These are phyloP conservation scores for Dicrurus megarhynchus DNA, from an alignment of 2,113 vertebrate species.

Conservation along the genomic window DNA sequence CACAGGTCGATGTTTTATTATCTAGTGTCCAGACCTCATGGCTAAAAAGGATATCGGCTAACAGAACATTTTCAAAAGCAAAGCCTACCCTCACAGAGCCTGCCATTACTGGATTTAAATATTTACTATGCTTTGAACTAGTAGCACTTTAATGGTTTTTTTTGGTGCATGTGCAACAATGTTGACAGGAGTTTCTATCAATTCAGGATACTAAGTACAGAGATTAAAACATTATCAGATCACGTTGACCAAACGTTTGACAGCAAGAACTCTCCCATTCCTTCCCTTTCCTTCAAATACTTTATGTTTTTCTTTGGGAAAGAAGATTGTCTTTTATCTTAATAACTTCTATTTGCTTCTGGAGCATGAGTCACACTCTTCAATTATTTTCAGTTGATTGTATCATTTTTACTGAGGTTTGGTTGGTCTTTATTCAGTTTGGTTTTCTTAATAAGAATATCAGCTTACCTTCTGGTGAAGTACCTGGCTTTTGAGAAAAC, in stretches of 20 bases:
- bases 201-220: neutral
- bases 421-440: neutral
- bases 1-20: neutral
- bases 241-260: neutral
- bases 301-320: conserved; percentile 46
- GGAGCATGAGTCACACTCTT: conserved; percentile 25
- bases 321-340: conserved; percentile 50
- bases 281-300: conserved; percentile 40
- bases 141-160: neutral
- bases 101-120: neutral
- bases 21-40: neutral
- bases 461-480: conserved; percentile 91
- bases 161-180: neutral
- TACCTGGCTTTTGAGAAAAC: conserved; percentile 85
- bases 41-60: neutral
- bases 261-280: conserved; percentile 30
- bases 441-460: neutral
- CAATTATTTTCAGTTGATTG: conserved; percentile 50
- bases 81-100: neutral
- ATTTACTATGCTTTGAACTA: neutral
- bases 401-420: conserved; percentile 31
- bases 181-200: neutral
- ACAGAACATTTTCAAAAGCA: neutral
- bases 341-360: conserved; percentile 55
- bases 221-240: neutral